phyloP scores from a whole-genome alignment of 1,140 invertebrate genomes.

The Ladona fulva region DNA sequence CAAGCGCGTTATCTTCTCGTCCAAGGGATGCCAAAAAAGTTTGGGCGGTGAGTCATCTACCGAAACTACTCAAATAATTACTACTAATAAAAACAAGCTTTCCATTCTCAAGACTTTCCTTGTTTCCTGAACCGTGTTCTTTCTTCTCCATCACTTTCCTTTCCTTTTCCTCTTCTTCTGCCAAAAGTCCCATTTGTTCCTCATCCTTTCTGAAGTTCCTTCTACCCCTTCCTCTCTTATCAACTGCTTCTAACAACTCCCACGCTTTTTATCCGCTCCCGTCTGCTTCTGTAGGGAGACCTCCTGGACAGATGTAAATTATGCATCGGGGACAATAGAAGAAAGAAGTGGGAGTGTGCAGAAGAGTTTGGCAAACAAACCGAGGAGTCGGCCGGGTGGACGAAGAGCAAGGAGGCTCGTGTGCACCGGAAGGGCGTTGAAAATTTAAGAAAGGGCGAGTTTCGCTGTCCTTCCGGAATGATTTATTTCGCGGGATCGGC shows the following conservation, averaged over 20 bases:
- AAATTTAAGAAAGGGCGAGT: constrained; percentile 9
- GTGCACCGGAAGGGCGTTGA: constrained; percentile 1
- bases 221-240: neutral
- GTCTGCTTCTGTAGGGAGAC: neutral
- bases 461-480: neutral
- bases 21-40: too few species aligned
- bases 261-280: neutral
- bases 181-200: neutral
- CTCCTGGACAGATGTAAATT: constrained; percentile 9
- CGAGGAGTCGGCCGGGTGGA: neutral
- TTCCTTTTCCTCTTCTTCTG: too few species aligned
- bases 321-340: neutral
- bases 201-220: neutral
- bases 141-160: too few species aligned
- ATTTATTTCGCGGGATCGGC: neutral
- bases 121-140: too few species aligned
- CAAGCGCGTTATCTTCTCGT: too few species aligned
- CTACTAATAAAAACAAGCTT: too few species aligned
- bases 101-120: too few species aligned
- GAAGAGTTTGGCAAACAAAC: neutral
- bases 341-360: neutral
- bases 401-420: neutral
- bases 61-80: too few species aligned
- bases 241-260: neutral
- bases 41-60: too few species aligned